Conservation (phyloP, 2,888 invertebrate species). For the Athetis lepigone region DNA sequence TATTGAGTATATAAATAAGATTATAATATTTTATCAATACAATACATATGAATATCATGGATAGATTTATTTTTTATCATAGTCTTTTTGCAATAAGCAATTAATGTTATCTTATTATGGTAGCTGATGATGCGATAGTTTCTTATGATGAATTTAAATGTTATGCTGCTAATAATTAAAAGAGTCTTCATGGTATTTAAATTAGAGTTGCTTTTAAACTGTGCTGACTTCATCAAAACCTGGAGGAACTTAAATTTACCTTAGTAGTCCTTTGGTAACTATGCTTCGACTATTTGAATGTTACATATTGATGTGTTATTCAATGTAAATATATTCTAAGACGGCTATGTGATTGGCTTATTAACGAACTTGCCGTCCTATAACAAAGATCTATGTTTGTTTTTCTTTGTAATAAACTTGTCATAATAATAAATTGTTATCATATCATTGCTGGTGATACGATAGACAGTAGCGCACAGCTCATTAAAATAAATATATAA, state of each 20-base stretch:
- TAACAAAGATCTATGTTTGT: conserved; percentile 31
- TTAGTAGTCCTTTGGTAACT: conserved; percentile 4
- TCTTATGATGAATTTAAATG: conserved; percentile 44
- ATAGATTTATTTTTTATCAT: conserved; percentile 30
- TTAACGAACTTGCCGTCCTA: conserved; percentile 33
- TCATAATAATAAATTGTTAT: conserved; percentile 39
- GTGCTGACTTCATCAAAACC: neutral
- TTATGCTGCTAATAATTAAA: conserved; percentile 24
- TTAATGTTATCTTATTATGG: conserved; percentile 30
- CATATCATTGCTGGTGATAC: conserved; percentile 52
- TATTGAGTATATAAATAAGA: conserved; percentile 3
- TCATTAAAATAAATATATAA: conserved; percentile 43
- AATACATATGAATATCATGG: neutral
- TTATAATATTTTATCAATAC: conserved; percentile 15
- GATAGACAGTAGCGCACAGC: conserved; percentile 46
- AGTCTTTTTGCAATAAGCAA: conserved; percentile 36
- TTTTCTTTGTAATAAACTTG: conserved; percentile 31
- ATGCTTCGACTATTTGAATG: neutral
- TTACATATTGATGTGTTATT: conserved; percentile 5
- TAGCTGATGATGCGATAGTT: conserved; percentile 37
- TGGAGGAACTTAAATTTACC: neutral
- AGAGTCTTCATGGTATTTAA: conserved; percentile 8
- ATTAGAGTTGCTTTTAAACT: conserved; percentile 11
- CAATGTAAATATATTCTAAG: conserved; percentile 10
- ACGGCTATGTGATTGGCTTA: conserved; percentile 22